Percentiles rank a stretch among this genome's conserved stretches.
Evolutionary conservation across 2,888 invertebrate species (phyloP).

Genomic region (Portevinia maculata): DNA sequence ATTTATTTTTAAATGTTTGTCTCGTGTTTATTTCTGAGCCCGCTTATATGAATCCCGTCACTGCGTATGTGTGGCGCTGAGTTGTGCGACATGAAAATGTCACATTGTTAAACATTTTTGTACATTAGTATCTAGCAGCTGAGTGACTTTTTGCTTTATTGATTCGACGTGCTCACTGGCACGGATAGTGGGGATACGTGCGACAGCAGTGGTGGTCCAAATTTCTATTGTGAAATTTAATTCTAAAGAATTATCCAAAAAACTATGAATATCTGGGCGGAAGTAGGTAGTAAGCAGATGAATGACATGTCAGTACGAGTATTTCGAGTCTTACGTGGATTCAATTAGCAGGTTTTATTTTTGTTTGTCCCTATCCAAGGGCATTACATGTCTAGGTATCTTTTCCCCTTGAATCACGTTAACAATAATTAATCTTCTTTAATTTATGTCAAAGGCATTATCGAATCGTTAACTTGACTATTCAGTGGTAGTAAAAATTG

Average conservation of each 20-base stretch:
- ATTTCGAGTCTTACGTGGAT: neutral
- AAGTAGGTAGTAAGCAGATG: neutral
- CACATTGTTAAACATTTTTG: conserved; percentile 48
- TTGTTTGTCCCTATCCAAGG: conserved; percentile 41
- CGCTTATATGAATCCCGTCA: conserved; percentile 46
- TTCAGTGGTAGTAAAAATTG: conserved; percentile 35
- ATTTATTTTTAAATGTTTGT: conserved; percentile 28
- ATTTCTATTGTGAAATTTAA: conserved; percentile 5
- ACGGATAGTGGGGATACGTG: conserved; percentile 14
- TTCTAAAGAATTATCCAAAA: conserved; percentile 15
- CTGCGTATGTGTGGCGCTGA: conserved; percentile 58
- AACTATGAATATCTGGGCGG: neutral
- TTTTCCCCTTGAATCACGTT: conserved; percentile 8
- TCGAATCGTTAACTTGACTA: conserved; percentile 46
- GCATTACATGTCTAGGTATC: conserved; percentile 26
- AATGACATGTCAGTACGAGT: neutral
- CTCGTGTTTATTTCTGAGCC: conserved; percentile 56
- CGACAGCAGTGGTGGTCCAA: conserved; percentile 5
- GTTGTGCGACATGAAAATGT: conserved; percentile 69
- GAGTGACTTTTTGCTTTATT: conserved; percentile 37
- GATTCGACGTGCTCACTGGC: conserved; percentile 44
- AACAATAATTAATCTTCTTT: conserved; percentile 5
- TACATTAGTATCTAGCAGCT: conserved; percentile 39
- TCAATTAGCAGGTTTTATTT: conserved; percentile 32
- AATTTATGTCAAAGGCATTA: conserved; percentile 54